Conservation (phyloP, 2,797 vertebrate species). For the Neosalanx taihuensis region DNA sequence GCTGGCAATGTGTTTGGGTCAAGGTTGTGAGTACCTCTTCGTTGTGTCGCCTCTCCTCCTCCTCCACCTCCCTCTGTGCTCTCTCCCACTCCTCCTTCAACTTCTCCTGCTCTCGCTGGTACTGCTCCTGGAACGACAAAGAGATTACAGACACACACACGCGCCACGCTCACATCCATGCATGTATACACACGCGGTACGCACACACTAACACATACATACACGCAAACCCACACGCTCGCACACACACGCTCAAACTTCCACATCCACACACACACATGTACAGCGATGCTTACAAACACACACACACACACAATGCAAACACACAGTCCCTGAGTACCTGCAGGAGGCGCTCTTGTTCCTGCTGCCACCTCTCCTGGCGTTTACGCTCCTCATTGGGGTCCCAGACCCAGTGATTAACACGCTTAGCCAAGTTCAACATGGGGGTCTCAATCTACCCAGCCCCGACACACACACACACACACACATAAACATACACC, state of each 20-base stretch:
- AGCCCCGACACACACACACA: conserved; percentile 45
- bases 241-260: conserved; percentile 19
- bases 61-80: conserved; percentile 92
- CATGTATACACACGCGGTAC: neutral
- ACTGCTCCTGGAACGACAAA: conserved; percentile 79
- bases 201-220: neutral
- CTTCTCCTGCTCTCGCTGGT: conserved; percentile 92
- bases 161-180: conserved; percentile 35
- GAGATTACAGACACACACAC: conserved; percentile 24
- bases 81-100: conserved; percentile 96
- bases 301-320: conserved; percentile 8
- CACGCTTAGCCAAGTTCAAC: conserved; percentile 84
- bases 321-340: conserved; percentile 66
- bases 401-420: conserved; percentile 97
- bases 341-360: conserved; percentile 95
- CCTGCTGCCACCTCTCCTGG: conserved; percentile 95
- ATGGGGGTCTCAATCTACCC: conserved; percentile 78
- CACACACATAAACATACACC: conserved; percentile 35
- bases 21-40: conserved; percentile 81
- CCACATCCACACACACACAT: neutral
- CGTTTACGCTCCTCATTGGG: conserved; percentile 94
- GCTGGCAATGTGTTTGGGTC: neutral
- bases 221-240: neutral
- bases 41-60: conserved; percentile 93
- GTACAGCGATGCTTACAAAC: neutral